Conservation (phyloP, 1,140 invertebrate genomes). For the Eurytemora carolleeae region DNA sequence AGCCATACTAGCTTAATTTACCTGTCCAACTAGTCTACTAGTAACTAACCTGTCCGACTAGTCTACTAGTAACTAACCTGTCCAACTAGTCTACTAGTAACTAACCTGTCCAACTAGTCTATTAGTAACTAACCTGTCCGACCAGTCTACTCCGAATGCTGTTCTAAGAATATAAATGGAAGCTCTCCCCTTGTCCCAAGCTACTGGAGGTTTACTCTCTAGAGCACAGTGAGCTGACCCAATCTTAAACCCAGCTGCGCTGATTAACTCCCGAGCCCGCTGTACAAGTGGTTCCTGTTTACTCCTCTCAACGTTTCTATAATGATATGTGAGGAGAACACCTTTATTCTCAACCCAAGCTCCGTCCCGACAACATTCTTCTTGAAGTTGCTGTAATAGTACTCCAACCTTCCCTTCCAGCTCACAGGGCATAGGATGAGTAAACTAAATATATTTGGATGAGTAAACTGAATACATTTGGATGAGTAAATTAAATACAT, state of each 20-base stretch:
- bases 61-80: too few relatives aligned
- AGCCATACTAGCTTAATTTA: too few relatives aligned
- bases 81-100: too few relatives aligned
- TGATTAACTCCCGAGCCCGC: slow-evolving; percentile 46
- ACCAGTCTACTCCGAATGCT: slow-evolving; percentile 73
- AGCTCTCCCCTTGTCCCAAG: slow-evolving; percentile 74
- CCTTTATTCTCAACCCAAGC: slow-evolving; percentile 85
- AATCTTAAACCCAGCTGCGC: slow-evolving; percentile 40
- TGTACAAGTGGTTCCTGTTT: slow-evolving; percentile 38
- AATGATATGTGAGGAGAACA: slow-evolving; percentile 64
- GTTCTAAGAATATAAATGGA: slow-evolving; percentile 72
- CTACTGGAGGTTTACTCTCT: slow-evolving; percentile 65
- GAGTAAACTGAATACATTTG: too few relatives aligned
- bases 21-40: too few relatives aligned
- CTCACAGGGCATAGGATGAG: too few relatives aligned
- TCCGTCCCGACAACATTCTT: slow-evolving; percentile 49
- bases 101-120: too few relatives aligned
- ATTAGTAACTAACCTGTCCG: too few relatives aligned
- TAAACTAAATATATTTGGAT: too few relatives aligned
- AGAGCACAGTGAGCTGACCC: slow-evolving; percentile 49
- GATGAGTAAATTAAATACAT: too few relatives aligned
- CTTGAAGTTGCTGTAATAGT: background rate
- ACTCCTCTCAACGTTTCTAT: slow-evolving; percentile 37
- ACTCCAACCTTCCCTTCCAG: too few relatives aligned
- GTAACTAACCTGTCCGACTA: too few relatives aligned